Base-by-base conservation (phyloP, 2,113 vertebrate species). In the Entomyzon cyanotis region DNA sequence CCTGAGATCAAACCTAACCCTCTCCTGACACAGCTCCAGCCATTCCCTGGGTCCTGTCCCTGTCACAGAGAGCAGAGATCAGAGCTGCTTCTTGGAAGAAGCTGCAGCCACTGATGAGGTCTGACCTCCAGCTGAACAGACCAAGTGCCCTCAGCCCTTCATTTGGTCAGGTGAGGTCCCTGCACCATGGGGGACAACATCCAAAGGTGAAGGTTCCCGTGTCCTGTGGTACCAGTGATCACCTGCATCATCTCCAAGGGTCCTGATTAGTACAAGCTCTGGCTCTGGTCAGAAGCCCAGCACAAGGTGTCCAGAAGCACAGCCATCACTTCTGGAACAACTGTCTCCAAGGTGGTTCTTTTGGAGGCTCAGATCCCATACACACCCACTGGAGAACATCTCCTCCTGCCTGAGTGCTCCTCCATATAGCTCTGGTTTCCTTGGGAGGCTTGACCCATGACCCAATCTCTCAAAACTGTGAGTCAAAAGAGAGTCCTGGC, bases 1-100 rank as follows among this genome's bases (percentile, higher is more conserved):
- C 39, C 9, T 47, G 9, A 47, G 1, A 0, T 22, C 6, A 39
- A 53, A 0, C 16, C 46, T 44, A 0, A 50, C 0, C 5, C 10
- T 50, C 2, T 30, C 11, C 53, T n/a, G 69, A 0, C 46, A 12
- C 39, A 41, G 46, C 30, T 68, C 20, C 62, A 25, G 39, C n/a
- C 0, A 0, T 21, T 89, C 20, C 56, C n/a, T 25, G 10, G 20
- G 7, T 46, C 4, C 24, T 68, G 78, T 62, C 30, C 16, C 70
- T 75, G 46, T n/a, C 5, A 21, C 39, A 60, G 12, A 7, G 19
- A 41, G 39, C 62, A 60, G 22, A 75, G 30, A 12, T 31, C 0
- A 0, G n/a, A 75, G 47, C n/a, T 55, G 46, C 2, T 12, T 31
- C 53, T 47, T 0, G 0, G 47, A 70, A 75, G 39, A 39, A 82